phyloP scores from a whole-genome alignment of 2,888 invertebrate genomes.

The Lochmaea crataegi region DNA sequence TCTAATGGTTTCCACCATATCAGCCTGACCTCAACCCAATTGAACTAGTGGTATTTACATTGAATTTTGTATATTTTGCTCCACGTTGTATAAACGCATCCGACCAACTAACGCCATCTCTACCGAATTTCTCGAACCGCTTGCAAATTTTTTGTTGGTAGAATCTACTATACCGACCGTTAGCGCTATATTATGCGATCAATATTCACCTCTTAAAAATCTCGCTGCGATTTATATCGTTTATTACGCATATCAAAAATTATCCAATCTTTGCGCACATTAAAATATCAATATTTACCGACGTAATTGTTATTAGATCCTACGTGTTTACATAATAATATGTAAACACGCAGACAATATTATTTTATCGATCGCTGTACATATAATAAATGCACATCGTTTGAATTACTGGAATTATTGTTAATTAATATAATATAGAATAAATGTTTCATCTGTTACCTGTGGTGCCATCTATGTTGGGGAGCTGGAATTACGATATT shows the following conservation, averaged over 20 bases:
- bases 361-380: not conserved
- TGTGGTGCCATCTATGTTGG: not conserved
- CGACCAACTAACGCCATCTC: not conserved
- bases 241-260: not conserved
- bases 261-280: constrained; percentile 1
- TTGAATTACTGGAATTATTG: not conserved
- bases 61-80: not conserved
- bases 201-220: not conserved
- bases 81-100: not conserved
- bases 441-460: not conserved
- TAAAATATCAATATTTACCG: constrained; percentile 2
- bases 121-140: not conserved
- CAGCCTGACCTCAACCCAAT: no score
- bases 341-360: constrained; percentile 5
- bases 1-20: no score
- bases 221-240: not conserved
- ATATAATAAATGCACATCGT: not conserved
- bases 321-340: not conserved
- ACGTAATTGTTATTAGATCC: not conserved
- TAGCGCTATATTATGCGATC: not conserved
- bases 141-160: not conserved
- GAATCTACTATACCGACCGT: not conserved
- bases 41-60: no score
- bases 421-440: not conserved
- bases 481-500: not conserved